phyloP scores from a whole-genome alignment of 2,113 vertebrate species.

The Atlantisia rogersi region DNA sequence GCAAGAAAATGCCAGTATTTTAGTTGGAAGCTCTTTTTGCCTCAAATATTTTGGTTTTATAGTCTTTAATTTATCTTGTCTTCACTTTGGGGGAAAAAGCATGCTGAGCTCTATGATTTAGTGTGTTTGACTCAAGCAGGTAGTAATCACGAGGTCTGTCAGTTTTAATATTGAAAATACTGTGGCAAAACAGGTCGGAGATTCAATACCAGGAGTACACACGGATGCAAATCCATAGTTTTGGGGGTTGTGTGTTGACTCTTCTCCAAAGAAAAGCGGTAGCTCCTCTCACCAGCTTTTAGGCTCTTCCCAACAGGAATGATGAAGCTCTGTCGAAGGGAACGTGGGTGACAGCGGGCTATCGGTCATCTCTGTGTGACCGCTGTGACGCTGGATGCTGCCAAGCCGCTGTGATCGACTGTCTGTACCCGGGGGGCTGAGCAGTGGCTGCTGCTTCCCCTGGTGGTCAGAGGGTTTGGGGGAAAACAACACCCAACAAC shows the following conservation, averaged over 20 bases:
- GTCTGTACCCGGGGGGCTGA: neutral
- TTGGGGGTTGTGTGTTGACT: neutral
- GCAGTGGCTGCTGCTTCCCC: neutral
- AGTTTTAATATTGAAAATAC: constrained; percentile 34
- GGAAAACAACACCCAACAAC: too few relatives aligned
- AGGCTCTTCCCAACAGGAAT: neutral
- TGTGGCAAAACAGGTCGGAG: neutral
- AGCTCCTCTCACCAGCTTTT: neutral
- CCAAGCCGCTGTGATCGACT: neutral
- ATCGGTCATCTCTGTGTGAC: neutral
- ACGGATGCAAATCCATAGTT: neutral
- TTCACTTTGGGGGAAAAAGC: neutral
- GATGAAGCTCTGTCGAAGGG: neutral
- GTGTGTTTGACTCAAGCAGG: neutral
- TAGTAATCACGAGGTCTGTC: neutral
- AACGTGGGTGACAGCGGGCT: neutral
- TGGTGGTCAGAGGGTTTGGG: neutral
- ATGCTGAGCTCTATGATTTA: neutral
- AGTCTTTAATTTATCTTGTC: neutral
- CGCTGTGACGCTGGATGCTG: neutral
- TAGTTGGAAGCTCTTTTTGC: neutral
- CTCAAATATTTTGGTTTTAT: neutral
- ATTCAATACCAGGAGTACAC: neutral
- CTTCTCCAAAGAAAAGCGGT: neutral
- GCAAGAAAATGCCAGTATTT: neutral